Conservation (phyloP, 2,888 invertebrate species). For the Caenorhabditis doughertyi region DNA sequence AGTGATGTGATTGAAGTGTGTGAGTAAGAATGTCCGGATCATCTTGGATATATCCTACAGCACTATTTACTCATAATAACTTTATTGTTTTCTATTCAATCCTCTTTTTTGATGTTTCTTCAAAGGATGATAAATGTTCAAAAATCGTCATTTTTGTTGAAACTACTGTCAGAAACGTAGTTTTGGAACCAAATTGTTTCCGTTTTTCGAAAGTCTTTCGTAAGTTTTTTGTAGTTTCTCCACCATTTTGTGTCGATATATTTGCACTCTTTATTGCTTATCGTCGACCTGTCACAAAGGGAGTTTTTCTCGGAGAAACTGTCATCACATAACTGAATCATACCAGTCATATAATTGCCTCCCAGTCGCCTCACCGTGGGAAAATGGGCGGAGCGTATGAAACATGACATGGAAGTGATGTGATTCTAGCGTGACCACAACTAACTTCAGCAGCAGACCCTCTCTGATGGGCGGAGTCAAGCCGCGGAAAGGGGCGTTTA, state of each 20-base stretch:
- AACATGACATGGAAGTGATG: slow-evolving; percentile 38
- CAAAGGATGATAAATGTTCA: slow-evolving; percentile 34
- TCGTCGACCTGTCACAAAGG: slow-evolving; percentile 24
- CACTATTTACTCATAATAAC: slow-evolving; percentile 2
- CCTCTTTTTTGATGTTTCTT: not conserved
- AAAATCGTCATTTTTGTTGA: not conserved
- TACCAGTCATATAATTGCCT: slow-evolving; percentile 38
- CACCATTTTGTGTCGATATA: slow-evolving; percentile 35
- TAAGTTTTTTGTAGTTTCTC: slow-evolving; percentile 41
- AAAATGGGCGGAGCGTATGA: slow-evolving; percentile 48
- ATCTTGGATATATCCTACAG: not conserved
- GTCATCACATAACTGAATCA: slow-evolving; percentile 57
- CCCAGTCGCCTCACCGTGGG: slow-evolving; percentile 39
- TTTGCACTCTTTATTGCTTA: slow-evolving; percentile 44
- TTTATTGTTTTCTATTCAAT: not conserved
- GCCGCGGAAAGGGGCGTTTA: slow-evolving; percentile 25
- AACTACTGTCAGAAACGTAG: slow-evolving; percentile 21
- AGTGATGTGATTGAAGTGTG: slow-evolving; percentile 34
- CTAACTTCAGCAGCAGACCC: slow-evolving; percentile 25
- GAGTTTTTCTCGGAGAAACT: slow-evolving; percentile 36
- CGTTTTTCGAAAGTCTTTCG: slow-evolving; percentile 39
- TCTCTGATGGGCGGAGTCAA: slow-evolving; percentile 28
- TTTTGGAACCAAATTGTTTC: not conserved
- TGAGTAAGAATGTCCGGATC: slow-evolving; percentile 15
- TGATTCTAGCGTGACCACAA: slow-evolving; percentile 48